Evolutionary conservation across 2,113 vertebrate genomes (phyloP).

Genomic region (Vombatus ursinus): DNA sequence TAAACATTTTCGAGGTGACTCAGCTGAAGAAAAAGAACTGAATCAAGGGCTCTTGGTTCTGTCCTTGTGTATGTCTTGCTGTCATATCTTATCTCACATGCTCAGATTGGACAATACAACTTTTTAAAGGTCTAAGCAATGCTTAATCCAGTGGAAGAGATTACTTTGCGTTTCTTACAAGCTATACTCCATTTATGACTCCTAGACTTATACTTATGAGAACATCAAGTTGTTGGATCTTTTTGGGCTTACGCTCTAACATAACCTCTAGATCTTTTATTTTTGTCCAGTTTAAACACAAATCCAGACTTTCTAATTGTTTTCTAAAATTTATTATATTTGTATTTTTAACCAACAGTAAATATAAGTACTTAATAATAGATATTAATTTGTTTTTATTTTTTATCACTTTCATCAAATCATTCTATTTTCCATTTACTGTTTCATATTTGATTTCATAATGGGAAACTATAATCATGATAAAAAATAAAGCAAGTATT

Average conservation of each 20-base stretch:
- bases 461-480: not conserved
- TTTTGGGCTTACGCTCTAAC: not conserved
- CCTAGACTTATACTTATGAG: slow-evolving; percentile 8
- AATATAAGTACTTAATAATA: not conserved
- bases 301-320: not conserved
- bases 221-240: slow-evolving; percentile 11
- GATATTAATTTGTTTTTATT: slow-evolving; percentile 43
- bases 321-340: not conserved
- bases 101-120: not conserved
- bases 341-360: slow-evolving; percentile 18
- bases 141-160: not conserved
- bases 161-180: slow-evolving; percentile 4
- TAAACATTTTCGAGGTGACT: not conserved
- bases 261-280: not conserved
- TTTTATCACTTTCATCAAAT: not conserved
- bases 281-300: not conserved
- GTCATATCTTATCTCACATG: not conserved
- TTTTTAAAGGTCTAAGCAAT: slow-evolving; percentile 27
- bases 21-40: not conserved
- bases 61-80: not conserved
- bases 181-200: slow-evolving; percentile 13
- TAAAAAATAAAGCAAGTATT: not conserved
- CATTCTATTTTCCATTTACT: not conserved
- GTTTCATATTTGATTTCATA: slow-evolving; percentile 49
- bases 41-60: not conserved